Percentiles rank a stretch among this genome's conserved stretches.
phyloP scores from a whole-genome alignment of 2,888 invertebrate genomes.

The Odontomyia ornata region DNA sequence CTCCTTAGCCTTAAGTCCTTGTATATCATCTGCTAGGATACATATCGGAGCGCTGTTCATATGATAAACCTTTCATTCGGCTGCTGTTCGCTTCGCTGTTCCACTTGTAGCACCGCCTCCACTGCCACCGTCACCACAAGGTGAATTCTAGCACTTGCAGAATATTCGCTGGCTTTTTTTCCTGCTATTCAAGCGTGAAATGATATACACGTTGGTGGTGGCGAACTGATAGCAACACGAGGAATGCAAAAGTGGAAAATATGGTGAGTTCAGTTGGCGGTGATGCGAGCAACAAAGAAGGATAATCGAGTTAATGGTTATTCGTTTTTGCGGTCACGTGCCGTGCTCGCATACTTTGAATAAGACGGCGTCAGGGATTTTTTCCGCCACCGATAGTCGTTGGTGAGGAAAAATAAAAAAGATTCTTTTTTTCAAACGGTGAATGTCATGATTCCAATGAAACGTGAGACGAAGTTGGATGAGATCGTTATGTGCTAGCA shows the following conservation, averaged over 20 bases:
- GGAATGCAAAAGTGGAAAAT: neutral
- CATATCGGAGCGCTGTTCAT: neutral
- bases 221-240: neutral
- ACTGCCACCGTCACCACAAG: too few species aligned
- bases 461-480: neutral
- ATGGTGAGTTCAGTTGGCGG: too few species aligned
- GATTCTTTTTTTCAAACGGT: neutral
- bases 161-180: constrained; percentile 1
- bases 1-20: neutral
- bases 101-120: neutral
- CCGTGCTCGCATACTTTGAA: neutral
- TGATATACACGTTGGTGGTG: neutral
- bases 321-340: constrained; percentile 6
- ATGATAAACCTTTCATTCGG: neutral
- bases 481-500: neutral
- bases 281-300: neutral
- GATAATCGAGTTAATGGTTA: constrained; percentile 13
- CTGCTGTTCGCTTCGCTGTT: constrained; percentile 1
- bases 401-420: neutral
- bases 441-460: neutral
- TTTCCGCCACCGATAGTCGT: neutral
- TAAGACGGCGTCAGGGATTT: neutral
- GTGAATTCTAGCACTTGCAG: neutral
- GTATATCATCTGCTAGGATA: neutral
- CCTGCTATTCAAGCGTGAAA: neutral